Evolutionary conservation across 2,888 invertebrate species (phyloP).

Genomic region (Nymphalis c-album): DNA sequence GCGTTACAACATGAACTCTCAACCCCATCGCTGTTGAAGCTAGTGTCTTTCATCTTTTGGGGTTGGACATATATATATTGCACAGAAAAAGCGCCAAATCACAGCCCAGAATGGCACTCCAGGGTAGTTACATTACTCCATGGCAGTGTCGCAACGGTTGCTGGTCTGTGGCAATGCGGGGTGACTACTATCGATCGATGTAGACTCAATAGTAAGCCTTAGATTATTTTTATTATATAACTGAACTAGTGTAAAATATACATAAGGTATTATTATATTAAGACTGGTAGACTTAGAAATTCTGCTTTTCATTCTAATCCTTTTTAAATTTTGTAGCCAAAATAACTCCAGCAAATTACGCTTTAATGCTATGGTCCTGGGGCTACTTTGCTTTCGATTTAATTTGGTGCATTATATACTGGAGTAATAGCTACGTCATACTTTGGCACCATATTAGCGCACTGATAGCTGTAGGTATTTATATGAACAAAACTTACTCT

Average conservation of each 20-base stretch:
- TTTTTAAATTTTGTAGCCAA: slow-evolving; percentile 51
- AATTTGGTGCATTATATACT: slow-evolving; percentile 80
- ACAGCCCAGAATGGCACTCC: slow-evolving; percentile 64
- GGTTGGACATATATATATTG: slow-evolving; percentile 54
- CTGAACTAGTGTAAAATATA: not conserved
- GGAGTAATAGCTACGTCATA: slow-evolving; percentile 77
- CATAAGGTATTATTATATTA: too few relatives aligned
- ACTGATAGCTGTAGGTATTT: slow-evolving; percentile 72
- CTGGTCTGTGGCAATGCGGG: slow-evolving; percentile 61
- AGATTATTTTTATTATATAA: slow-evolving; percentile 5
- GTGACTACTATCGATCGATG: slow-evolving; percentile 46
- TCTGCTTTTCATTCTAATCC: not conserved
- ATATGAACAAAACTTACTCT: slow-evolving; percentile 72
- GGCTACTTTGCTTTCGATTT: slow-evolving; percentile 84
- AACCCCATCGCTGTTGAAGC: slow-evolving; percentile 51
- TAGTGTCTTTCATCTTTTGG: slow-evolving; percentile 68
- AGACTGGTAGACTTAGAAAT: not conserved
- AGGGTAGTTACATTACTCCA: slow-evolving; percentile 64
- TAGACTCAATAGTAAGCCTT: slow-evolving; percentile 57
- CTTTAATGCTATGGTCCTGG: slow-evolving; percentile 80
- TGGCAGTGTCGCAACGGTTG: slow-evolving; percentile 56
- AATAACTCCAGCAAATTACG: slow-evolving; percentile 58
- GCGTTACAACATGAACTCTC: slow-evolving; percentile 53
- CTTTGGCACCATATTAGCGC: slow-evolving; percentile 79
- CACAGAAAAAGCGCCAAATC: slow-evolving; percentile 40